These are phyloP conservation scores for Saimiri boliviensis DNA, from an alignment of 2,113 vertebrate genomes.

Conservation along the genomic window DNA sequence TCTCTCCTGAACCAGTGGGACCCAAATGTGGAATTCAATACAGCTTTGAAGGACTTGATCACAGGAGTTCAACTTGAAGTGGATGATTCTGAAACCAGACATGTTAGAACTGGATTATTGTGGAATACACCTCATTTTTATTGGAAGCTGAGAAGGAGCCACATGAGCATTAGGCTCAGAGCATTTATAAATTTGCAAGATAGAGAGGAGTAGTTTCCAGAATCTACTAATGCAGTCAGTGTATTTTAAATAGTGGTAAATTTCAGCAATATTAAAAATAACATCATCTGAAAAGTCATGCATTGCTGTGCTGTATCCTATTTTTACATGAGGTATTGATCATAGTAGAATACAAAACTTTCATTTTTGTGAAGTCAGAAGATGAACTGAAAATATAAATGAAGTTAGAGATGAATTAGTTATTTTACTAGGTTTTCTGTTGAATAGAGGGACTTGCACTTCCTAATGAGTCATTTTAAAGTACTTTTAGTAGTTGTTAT, in stretches of 20 bases:
- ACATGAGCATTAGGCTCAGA: neutral
- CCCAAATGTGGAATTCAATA: neutral
- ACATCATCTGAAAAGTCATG: neutral
- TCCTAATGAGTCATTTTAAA: constrained; percentile 25
- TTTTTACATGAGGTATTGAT: constrained; percentile 46
- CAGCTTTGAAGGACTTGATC: neutral
- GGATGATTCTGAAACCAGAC: neutral
- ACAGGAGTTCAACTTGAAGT: neutral
- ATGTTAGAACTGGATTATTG: neutral
- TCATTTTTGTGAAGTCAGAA: constrained; percentile 60
- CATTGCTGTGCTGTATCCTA: neutral
- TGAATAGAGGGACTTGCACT: neutral
- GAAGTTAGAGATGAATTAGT: constrained; percentile 50
- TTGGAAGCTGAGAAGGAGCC: neutral
- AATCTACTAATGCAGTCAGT: neutral
- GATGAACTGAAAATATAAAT: constrained; percentile 62
- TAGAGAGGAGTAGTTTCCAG: neutral
- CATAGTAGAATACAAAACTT: neutral
- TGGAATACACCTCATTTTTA: neutral
- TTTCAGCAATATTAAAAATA: constrained; percentile 53
- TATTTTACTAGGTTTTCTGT: constrained; percentile 27
- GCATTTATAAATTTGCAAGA: neutral
- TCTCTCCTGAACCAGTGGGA: neutral
- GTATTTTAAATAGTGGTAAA: constrained; percentile 38
- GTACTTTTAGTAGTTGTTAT: neutral